These are phyloP conservation scores for Alligator mississippiensis DNA, from an alignment of 2,113 vertebrate genomes.

Conservation along the genomic window DNA sequence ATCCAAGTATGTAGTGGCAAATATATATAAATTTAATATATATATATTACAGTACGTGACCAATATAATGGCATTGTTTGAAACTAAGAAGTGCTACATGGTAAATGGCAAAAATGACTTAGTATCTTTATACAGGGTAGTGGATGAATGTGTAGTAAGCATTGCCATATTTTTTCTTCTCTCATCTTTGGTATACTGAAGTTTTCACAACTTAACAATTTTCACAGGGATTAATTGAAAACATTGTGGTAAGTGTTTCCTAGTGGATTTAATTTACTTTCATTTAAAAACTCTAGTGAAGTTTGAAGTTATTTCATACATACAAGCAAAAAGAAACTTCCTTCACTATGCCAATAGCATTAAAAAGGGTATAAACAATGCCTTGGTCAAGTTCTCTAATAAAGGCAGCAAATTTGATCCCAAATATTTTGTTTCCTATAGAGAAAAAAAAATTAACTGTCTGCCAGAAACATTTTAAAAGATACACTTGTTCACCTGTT, in stretches of 20 bases:
- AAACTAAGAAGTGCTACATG: constrained; percentile 54
- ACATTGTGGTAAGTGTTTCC: not conserved
- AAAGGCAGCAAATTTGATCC: not conserved
- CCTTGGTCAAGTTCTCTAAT: not conserved
- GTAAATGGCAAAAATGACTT: constrained; percentile 26
- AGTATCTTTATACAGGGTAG: not conserved
- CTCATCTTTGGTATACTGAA: constrained; percentile 75
- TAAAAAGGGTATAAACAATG: not conserved
- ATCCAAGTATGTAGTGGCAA: constrained; percentile 54
- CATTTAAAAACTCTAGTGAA: not conserved
- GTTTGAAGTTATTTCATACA: not conserved
- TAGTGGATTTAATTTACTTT: not conserved
- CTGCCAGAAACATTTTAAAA: constrained; percentile 16
- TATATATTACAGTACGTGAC: constrained; percentile 6
- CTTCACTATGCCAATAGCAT: not conserved
- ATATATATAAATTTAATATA: not conserved
- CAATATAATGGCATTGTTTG: constrained; percentile 22
- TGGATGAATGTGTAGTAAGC: not conserved
- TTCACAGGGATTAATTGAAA: accelerated
- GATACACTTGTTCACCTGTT: not conserved
- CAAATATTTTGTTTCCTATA: not conserved
- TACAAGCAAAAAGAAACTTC: not conserved
- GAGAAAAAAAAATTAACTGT: constrained; percentile 20
- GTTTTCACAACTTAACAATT: not conserved
- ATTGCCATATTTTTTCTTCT: not conserved